Evolutionary conservation across 2,797 vertebrate species (phyloP).

Genomic region (Peromyscus eremicus): DNA sequence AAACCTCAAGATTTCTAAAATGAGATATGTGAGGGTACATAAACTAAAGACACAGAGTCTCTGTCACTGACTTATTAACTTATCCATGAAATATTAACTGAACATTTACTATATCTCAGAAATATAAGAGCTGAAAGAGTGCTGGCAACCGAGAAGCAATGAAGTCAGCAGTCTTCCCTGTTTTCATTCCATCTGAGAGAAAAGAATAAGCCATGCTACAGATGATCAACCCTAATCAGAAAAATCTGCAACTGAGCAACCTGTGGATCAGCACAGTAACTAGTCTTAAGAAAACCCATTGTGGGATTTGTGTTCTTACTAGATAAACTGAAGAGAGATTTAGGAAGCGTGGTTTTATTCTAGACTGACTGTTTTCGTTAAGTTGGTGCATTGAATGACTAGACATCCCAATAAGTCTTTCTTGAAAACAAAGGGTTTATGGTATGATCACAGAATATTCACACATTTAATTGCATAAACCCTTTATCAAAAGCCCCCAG

Average conservation of each 20-base stretch:
- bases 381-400: background rate
- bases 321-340: background rate
- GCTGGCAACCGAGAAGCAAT: background rate
- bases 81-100: background rate
- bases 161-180: background rate
- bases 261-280: background rate
- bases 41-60: background rate
- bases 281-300: background rate
- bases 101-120: background rate
- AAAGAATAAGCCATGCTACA: background rate
- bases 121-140: background rate
- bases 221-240: background rate
- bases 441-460: slow-evolving; percentile 10
- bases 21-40: background rate
- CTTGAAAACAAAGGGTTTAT: slow-evolving; percentile 47
- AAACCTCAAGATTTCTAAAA: background rate
- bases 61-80: background rate
- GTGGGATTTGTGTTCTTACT: background rate
- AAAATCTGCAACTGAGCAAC: background rate
- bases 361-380: background rate
- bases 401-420: background rate
- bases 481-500: slow-evolving; percentile 56
- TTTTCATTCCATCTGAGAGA: background rate
- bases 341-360: background rate
- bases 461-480: slow-evolving; percentile 62